phyloP scores from a whole-genome alignment of 2,888 invertebrate genomes.

The Vannuccia rotundouncinata region DNA sequence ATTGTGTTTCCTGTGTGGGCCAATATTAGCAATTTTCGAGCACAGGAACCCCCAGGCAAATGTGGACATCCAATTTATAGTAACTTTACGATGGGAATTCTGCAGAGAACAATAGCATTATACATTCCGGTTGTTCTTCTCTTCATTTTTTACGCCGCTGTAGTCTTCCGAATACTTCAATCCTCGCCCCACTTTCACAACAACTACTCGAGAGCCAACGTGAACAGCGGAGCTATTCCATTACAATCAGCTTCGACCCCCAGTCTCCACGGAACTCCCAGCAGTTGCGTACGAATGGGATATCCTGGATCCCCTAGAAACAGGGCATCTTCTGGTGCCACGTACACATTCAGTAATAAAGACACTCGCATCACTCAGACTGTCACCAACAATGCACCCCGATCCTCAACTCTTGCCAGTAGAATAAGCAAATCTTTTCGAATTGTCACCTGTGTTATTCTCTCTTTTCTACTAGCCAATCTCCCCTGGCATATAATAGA shows the following conservation, averaged over 20 bases:
- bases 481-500: conserved; percentile 37
- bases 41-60: background rate
- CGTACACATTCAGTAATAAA: background rate
- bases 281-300: background rate
- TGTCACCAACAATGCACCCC: background rate
- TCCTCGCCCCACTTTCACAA: conserved; percentile 9
- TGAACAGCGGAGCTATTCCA: background rate
- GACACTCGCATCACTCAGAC: conserved; percentile 12
- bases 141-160: conserved; percentile 33
- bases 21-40: conserved; percentile 25
- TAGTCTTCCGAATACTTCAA: conserved; percentile 33
- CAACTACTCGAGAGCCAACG: background rate
- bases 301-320: background rate
- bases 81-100: conserved; percentile 34
- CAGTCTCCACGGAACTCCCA: background rate
- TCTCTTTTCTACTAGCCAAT: conserved; percentile 36
- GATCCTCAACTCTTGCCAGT: background rate
- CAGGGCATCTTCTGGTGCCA: background rate
- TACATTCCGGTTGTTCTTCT: conserved; percentile 38
- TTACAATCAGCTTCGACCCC: background rate
- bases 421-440: conserved; percentile 35
- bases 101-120: conserved; percentile 31
- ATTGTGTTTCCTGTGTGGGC: conserved; percentile 36
- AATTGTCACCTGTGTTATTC: conserved; percentile 35
- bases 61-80: conserved; percentile 37